Conservation (phyloP, 2,113 vertebrate species). For the Toxotes chatareus region DNA sequence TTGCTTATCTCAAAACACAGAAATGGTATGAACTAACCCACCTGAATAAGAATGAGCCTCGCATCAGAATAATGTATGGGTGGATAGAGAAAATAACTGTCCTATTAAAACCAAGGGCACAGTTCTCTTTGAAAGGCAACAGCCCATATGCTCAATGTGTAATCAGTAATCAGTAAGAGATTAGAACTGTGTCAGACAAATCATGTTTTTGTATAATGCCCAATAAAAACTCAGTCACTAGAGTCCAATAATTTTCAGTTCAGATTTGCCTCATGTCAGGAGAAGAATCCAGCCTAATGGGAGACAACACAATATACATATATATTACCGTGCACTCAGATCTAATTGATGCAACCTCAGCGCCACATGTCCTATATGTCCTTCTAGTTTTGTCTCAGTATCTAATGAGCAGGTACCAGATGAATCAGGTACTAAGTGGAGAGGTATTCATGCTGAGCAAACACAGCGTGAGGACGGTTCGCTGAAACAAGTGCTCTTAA, state of each 20-base stretch:
- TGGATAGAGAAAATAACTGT: not conserved
- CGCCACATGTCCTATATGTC: not conserved
- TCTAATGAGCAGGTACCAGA: not conserved
- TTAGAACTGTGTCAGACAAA: not conserved
- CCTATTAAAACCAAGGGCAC: not conserved
- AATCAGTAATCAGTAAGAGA: not conserved
- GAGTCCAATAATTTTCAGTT: not conserved
- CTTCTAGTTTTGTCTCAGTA: slow-evolving; percentile 1
- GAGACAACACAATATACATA: too few species aligned
- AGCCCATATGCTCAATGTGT: not conserved
- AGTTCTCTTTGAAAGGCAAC: too few species aligned
- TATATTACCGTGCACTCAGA: too few species aligned
- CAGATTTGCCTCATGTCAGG: not conserved
- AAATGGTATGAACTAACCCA: not conserved
- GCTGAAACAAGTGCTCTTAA: too few species aligned
- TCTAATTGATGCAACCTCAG: too few species aligned
- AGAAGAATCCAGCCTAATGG: not conserved
- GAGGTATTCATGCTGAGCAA: too few species aligned
- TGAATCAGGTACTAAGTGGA: not conserved
- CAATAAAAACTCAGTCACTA: not conserved
- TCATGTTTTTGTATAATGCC: too few species aligned
- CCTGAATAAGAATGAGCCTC: not conserved
- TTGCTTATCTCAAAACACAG: too few species aligned
- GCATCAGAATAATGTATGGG: not conserved
- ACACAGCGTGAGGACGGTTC: too few species aligned